phyloP scores from a whole-genome alignment of 2,113 vertebrate species.

The Crocuta crocuta region DNA sequence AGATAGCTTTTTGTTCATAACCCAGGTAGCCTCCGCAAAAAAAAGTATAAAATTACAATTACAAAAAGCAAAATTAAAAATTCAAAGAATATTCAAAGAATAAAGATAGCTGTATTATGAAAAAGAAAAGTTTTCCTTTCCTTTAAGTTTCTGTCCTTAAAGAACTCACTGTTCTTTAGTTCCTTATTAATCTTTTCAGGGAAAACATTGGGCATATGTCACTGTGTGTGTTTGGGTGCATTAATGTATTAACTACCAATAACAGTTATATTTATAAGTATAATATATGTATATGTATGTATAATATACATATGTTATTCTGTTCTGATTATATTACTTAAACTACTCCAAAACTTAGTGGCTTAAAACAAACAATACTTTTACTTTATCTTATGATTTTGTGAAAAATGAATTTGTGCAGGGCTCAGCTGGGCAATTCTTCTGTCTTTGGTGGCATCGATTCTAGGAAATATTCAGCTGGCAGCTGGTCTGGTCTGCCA shows the following conservation, averaged over 20 bases:
- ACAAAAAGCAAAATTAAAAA: conserved; percentile 1
- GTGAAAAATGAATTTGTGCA: not conserved
- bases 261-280: too few relatives aligned
- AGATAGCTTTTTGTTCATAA: not conserved
- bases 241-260: not conserved
- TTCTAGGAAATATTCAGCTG: not conserved
- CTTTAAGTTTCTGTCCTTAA: not conserved
- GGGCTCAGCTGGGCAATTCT: not conserved
- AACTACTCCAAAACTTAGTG: not conserved
- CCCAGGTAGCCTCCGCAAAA: not conserved
- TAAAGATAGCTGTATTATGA: not conserved
- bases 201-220: not conserved
- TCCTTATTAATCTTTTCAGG: conserved; percentile 12
- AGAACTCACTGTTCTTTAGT: not conserved
- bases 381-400: not conserved
- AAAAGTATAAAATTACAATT: not conserved
- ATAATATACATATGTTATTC: not conserved
- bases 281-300: not conserved
- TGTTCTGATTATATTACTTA: not conserved
- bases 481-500: not conserved
- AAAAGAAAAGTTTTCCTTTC: not conserved
- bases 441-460: not conserved
- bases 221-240: not conserved
- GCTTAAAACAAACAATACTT: conserved; percentile 9
- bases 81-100: not conserved